Evolutionary conservation across 2,888 invertebrate genomes (phyloP).

Genomic region (Bembecia ichneumoniformis): DNA sequence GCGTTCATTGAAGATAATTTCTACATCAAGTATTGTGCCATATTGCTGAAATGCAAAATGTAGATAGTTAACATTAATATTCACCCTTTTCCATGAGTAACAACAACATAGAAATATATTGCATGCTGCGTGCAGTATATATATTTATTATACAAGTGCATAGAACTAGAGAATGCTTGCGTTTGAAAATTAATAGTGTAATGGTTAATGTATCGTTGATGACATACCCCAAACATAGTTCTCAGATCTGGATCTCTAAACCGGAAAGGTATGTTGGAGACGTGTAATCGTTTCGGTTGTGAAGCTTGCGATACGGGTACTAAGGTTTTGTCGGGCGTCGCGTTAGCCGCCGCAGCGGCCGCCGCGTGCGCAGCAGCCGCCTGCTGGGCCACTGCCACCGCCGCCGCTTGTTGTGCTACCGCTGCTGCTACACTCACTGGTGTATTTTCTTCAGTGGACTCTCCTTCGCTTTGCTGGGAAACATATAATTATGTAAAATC

Average conservation of each 20-base stretch:
- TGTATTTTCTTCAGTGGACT: constrained; percentile 68
- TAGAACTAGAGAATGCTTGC: background rate
- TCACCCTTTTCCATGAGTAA: constrained; percentile 7
- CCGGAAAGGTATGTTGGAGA: constrained; percentile 99
- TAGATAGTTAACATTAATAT: constrained; percentile 27
- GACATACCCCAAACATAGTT: constrained; percentile 97
- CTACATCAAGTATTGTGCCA: constrained; percentile 98
- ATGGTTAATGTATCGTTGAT: background rate
- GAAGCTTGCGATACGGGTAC: constrained; percentile 65
- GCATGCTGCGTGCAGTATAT: constrained; percentile 25
- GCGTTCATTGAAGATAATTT: constrained; percentile 99
- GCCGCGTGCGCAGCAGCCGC: constrained; percentile 67
- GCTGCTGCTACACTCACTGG: constrained; percentile 65
- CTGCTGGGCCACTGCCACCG: constrained; percentile 48
- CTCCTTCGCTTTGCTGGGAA: constrained; percentile 55
- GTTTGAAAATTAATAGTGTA: background rate
- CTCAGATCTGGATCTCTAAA: constrained; percentile 99
- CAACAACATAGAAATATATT: constrained; percentile 16
- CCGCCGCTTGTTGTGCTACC: constrained; percentile 49
- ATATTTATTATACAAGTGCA: background rate
- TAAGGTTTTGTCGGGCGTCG: constrained; percentile 62
- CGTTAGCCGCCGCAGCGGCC: constrained; percentile 46
- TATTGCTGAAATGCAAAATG: constrained; percentile 88
- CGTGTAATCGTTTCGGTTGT: constrained; percentile 96
- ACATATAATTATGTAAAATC: background rate